Evolutionary conservation across 1,140 invertebrate species (phyloP), one percentile per base, ranked within the genome.

Genomic region (Hycleus cichorii): DNA sequence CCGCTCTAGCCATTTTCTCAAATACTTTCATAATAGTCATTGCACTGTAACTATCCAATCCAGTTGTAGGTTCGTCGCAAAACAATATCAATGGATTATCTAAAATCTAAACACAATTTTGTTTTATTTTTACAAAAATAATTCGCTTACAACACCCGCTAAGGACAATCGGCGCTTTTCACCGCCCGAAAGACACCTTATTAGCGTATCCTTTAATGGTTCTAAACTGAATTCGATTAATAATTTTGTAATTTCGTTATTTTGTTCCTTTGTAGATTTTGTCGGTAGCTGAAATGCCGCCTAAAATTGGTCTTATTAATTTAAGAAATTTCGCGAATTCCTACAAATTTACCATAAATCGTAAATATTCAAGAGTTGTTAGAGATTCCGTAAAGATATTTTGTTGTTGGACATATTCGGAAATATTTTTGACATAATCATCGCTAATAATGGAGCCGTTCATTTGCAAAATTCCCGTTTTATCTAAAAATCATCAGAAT

Each of bases 151-250:
- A 43, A 60, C 62, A 24, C 50, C 86, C 42, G 91, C 93, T 63
- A 96, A 81, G 1, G 91, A 84, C 5, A 96, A 77, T 64, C 91
- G 78, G 71, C 93, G 93, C 65, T 84, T 84, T 72, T 97, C 93
- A 1, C 94, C 94, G 2, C 92, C 91, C 2, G 92, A 95, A 63
- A 64, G 60, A 12, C 61, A 43, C 57, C 63, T 44, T n/a, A 68
- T 72, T 7, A 69, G 75, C 3, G 77, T 76, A 39, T 76, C 65
- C 12, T 75, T 75, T 65, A 81, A 77, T 76, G 80, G 79, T 75
- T 81, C 82, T 39, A 83, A 74, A 47, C 78, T 76, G 18, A 80
- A 79, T 78, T 82, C 52, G 46, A 10, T 57, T 9, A 42, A n/a
- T 7, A 11, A 58, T 43, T 62, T 46, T 39, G 39, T 46, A 1